Conservation (phyloP, 2,797 vertebrate genomes). For the Crenuchus spilurus region DNA sequence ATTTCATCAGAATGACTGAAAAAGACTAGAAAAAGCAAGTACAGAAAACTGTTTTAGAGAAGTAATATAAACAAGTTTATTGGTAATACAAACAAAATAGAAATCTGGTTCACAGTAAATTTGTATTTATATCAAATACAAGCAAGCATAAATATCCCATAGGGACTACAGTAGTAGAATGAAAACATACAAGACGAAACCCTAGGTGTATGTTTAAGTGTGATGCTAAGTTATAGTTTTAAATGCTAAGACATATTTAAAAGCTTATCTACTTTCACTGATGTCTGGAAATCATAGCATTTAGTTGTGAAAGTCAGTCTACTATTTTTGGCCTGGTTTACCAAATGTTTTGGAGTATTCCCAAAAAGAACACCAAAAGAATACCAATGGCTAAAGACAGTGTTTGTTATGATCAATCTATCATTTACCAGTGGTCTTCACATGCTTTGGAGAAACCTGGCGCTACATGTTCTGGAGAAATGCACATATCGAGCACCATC, state of each 20-base stretch:
- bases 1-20: neutral
- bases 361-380: no score
- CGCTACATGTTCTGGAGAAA: no score
- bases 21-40: neutral
- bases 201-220: slow-evolving; percentile 17
- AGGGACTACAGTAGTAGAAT: slow-evolving; percentile 45
- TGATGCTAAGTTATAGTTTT: neutral
- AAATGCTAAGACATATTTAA: neutral
- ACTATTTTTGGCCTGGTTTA: no score
- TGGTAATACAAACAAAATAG: slow-evolving; percentile 1
- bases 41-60: slow-evolving; percentile 12
- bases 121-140: slow-evolving; percentile 46
- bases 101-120: slow-evolving; percentile 41
- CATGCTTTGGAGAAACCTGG: no score
- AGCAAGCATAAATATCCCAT: slow-evolving; percentile 53
- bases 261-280: neutral
- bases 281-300: no score
- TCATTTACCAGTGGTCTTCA: neutral
- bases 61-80: slow-evolving; percentile 44
- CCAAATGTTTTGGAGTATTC: no score
- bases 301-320: no score
- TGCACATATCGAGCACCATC: neutral
- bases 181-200: slow-evolving; percentile 36
- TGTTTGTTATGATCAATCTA: neutral
- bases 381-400: no score